These are phyloP conservation scores for Apolygus lucorum DNA, from an alignment of 1,140 invertebrate genomes.

Conservation along the genomic window DNA sequence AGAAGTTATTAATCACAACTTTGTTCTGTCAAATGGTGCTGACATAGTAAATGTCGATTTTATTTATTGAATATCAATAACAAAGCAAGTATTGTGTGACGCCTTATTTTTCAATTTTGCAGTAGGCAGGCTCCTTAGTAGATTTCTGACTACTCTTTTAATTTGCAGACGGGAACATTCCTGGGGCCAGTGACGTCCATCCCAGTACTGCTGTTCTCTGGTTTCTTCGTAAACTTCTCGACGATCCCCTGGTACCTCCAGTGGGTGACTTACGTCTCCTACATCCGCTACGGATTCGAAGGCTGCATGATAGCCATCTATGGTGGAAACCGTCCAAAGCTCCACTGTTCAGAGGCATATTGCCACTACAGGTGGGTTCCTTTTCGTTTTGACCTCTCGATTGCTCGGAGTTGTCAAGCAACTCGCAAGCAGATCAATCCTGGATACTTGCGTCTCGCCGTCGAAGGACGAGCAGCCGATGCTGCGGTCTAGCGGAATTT, in stretches of 20 bases:
- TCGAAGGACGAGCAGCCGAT: too few relatives aligned
- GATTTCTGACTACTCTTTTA: too few relatives aligned
- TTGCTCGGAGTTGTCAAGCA: background rate
- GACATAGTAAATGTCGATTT: too few relatives aligned
- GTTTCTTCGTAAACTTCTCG: constrained; percentile 80
- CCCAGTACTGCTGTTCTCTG: constrained; percentile 72
- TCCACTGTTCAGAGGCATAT: constrained; percentile 62
- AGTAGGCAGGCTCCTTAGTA: background rate
- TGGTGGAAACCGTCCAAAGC: constrained; percentile 59
- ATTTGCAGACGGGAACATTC: constrained; percentile 80
- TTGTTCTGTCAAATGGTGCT: too few relatives aligned
- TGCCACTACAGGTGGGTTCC: constrained; percentile 53
- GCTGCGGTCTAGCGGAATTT: too few relatives aligned
- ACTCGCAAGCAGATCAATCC: too few relatives aligned
- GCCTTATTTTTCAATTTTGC: background rate
- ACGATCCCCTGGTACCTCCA: constrained; percentile 74
- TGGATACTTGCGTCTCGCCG: too few relatives aligned
- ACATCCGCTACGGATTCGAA: constrained; percentile 79
- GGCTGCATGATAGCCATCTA: constrained; percentile 66
- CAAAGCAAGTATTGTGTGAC: too few relatives aligned
- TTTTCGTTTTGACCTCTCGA: background rate
- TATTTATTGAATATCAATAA: too few relatives aligned
- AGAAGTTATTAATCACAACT: too few relatives aligned
- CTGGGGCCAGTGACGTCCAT: constrained; percentile 66
- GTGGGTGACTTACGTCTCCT: constrained; percentile 84